Evolutionary conservation across 2,797 vertebrate genomes (phyloP), one percentile per base, ranked within the genome.

Genomic region (Hydrolagus colliei): DNA sequence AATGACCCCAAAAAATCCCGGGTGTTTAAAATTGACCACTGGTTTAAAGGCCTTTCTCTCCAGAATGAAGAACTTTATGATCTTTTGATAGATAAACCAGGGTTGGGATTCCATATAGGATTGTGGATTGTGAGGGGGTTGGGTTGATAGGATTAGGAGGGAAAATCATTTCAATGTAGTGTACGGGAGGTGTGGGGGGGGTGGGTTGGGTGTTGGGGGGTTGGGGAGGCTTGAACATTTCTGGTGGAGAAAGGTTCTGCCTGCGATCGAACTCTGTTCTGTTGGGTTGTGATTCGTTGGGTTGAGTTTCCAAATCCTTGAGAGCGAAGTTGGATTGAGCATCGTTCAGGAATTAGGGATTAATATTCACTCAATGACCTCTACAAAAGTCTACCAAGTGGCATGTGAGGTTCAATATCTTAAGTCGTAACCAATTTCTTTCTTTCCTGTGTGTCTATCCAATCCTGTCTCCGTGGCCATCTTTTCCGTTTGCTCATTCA

Each of bases 401-500:
- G n/a, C n/a, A n/a, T 41, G 79, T 68, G 79, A 18, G 79, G 1
- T 71, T 71, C 18, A 71, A 52, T 84, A 52, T 71, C 32, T n/a
- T 35, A 35, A 35, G 32, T 84, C 35, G 16, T 85, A 22, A 79
- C 35, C 73, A 63, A 68, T 86, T 73, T 77, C 75, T 84, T 61
- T 76, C 32, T 52, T 16, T 88, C 88, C 88, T 91, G 88, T 90
- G 88, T 90, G 89, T 84, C 16, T 62, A 22, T 72, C 80, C 86
- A 76, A 72, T 10, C 22, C 73, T 87, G 62, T 87, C 86, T 76
- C 75, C 52, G 80, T 85, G 76, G 91, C 86, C 90, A 86, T 80
- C 84, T 78, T 87, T 85, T 89, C 77, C 87, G 88, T 84, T 89
- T 74, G n/a, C 85, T 91, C 87, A 89, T 90, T 92, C 89, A 88